A percentile compares a stretch with the other conserved stretches of the same genome.
phyloP scores from a whole-genome alignment of 37 sponge, comb jelly and placozoan species.

The Sycon ciliatum region DNA sequence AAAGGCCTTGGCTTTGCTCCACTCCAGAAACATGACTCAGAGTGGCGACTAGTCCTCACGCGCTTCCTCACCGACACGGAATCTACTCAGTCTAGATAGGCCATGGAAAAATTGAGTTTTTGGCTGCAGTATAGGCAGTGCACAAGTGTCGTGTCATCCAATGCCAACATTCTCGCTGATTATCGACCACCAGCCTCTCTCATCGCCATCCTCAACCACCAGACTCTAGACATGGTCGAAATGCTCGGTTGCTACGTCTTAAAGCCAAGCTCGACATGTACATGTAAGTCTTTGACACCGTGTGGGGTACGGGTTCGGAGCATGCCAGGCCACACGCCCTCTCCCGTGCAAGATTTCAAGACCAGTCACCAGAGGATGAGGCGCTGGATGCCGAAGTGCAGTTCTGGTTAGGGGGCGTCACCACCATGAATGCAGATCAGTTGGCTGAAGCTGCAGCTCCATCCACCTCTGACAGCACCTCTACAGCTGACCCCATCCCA shows the following conservation, averaged over 20 bases:
- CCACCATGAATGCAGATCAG: too few species aligned
- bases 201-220: conserved; percentile 36
- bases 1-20: too few species aligned
- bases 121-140: conserved; percentile 32
- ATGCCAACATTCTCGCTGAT: conserved; percentile 25
- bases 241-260: conserved; percentile 36
- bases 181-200: conserved; percentile 43
- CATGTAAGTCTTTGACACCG: too few species aligned
- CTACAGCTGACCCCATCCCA: too few species aligned
- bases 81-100: conserved; percentile 27
- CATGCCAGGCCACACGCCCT: too few species aligned
- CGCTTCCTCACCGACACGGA: conserved; percentile 29
- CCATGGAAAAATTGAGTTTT: conserved; percentile 32
- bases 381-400: too few species aligned
- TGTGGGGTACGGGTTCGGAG: too few species aligned
- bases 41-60: conserved; percentile 26
- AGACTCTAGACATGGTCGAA: conserved; percentile 35
- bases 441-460: too few species aligned
- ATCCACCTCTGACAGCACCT: too few species aligned
- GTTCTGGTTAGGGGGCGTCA: too few species aligned
- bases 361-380: too few species aligned
- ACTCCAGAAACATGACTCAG: not conserved
- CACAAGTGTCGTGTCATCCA: conserved; percentile 25
- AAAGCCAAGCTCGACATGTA: conserved; percentile 14
- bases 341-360: too few species aligned